Conservation (phyloP, 2,113 vertebrate species). For the Limnothrissa miodon region DNA sequence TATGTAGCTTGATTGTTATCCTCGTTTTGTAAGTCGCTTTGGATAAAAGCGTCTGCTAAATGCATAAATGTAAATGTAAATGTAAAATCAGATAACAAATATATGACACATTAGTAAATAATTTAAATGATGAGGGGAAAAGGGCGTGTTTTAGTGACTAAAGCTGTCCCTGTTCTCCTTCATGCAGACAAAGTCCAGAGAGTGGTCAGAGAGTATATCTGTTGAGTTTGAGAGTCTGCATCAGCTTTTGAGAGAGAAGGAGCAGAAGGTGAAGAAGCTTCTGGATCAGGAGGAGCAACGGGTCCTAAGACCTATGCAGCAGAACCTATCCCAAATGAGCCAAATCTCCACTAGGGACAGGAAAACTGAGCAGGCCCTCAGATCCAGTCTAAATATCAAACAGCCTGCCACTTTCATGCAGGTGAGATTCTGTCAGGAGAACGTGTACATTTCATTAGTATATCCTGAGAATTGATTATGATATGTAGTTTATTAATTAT, state of each 20-base stretch:
- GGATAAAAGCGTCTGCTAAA: no score
- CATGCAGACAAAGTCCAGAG: conserved; percentile 40
- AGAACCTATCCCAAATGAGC: conserved; percentile 40
- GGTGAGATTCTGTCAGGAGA: conserved; percentile 23
- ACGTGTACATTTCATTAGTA: background rate
- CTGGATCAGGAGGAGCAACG: conserved; percentile 38
- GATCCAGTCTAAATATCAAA: conserved; percentile 33
- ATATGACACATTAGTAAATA: no score
- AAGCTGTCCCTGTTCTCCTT: background rate
- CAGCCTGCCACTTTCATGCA: conserved; percentile 41
- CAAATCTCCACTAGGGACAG: conserved; percentile 34
- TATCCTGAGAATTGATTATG: background rate
- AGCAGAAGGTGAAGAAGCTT: conserved; percentile 43
- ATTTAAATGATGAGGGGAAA: no score
- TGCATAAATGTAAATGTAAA: no score
- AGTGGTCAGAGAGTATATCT: conserved; percentile 37
- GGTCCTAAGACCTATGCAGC: conserved; percentile 42
- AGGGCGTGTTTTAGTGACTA: background rate
- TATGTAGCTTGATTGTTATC: no score
- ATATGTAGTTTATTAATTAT: no score
- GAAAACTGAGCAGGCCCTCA: conserved; percentile 35
- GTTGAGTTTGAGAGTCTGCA: conserved; percentile 50
- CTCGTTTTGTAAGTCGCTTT: no score
- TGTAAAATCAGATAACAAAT: no score
- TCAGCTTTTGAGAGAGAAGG: conserved; percentile 44